phyloP scores from a whole-genome alignment of 1,140 invertebrate genomes.

The Listronotus oregonensis region DNA sequence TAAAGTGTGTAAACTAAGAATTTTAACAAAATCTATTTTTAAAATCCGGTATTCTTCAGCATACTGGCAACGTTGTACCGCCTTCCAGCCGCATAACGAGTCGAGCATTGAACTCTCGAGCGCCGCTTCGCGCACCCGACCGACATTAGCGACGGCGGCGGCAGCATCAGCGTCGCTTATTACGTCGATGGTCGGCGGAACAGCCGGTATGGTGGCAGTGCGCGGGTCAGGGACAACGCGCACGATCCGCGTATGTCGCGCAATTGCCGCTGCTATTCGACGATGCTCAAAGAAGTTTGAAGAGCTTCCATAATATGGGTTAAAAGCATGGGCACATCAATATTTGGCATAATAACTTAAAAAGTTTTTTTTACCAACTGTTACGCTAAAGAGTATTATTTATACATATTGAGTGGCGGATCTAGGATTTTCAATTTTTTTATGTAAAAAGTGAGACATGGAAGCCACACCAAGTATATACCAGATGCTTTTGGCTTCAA shows the following conservation, averaged over 20 bases:
- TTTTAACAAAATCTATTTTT: no score
- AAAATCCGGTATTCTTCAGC: background rate
- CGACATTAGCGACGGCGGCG: slow-evolving; percentile 32
- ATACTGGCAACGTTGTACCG: slow-evolving; percentile 21
- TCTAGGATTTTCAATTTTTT: no score
- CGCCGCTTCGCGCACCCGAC: slow-evolving; percentile 27
- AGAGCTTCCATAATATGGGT: background rate
- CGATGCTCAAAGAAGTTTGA: slow-evolving; percentile 6
- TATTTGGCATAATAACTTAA: no score
- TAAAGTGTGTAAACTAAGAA: no score
- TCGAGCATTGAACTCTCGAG: slow-evolving; percentile 28
- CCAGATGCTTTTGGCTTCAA: no score
- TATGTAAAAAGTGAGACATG: no score
- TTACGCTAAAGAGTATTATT: no score
- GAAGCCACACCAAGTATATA: no score
- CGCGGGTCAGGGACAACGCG: slow-evolving; percentile 36
- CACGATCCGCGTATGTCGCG: slow-evolving; percentile 20
- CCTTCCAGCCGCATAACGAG: slow-evolving; percentile 31
- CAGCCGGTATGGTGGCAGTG: slow-evolving; percentile 30
- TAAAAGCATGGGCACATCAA: background rate
- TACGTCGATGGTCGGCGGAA: slow-evolving; percentile 31
- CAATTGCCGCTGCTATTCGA: slow-evolving; percentile 4
- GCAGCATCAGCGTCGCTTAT: slow-evolving; percentile 20
- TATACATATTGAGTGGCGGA: no score
- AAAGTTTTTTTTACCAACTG: no score